A percentile compares a stretch with the other conserved stretches of the same genome.
These are phyloP conservation scores for Ictalurus furcatus DNA, from an alignment of 2,113 vertebrate species.

Conservation along the genomic window DNA sequence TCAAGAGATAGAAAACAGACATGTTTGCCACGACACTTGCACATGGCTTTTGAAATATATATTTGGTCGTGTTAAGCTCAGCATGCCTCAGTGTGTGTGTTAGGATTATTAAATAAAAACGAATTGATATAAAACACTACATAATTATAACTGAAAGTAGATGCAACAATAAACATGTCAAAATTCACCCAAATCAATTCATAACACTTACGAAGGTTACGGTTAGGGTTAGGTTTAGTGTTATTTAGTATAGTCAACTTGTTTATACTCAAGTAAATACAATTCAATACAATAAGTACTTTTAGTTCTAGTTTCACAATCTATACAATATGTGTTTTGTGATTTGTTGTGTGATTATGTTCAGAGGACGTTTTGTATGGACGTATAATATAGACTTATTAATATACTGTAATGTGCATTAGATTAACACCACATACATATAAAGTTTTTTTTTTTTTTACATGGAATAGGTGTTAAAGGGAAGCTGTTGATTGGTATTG, in stretches of 20 bases:
- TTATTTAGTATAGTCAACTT: not conserved
- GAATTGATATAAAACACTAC: no score
- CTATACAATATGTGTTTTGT: not conserved
- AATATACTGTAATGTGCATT: not conserved
- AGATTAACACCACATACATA: not conserved
- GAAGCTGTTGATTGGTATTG: not conserved
- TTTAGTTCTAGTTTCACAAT: not conserved
- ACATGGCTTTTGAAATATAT: not conserved
- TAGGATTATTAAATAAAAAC: no score
- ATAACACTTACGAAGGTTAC: not conserved
- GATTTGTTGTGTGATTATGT: not conserved
- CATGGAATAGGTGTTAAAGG: not conserved
- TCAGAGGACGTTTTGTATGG: no score
- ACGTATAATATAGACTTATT: no score
- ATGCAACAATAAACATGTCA: no score
- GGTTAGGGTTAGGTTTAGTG: not conserved
- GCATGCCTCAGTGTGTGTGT: not conserved
- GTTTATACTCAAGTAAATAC: not conserved
- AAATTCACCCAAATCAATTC: not conserved
- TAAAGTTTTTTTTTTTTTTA: not conserved
- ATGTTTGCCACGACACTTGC: not conserved
- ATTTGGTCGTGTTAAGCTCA: not conserved
- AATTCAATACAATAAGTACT: not conserved
- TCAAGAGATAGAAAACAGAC: not conserved
- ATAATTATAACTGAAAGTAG: no score